phyloP scores from a whole-genome alignment of 2,888 invertebrate species.

The Noctua janthina region DNA sequence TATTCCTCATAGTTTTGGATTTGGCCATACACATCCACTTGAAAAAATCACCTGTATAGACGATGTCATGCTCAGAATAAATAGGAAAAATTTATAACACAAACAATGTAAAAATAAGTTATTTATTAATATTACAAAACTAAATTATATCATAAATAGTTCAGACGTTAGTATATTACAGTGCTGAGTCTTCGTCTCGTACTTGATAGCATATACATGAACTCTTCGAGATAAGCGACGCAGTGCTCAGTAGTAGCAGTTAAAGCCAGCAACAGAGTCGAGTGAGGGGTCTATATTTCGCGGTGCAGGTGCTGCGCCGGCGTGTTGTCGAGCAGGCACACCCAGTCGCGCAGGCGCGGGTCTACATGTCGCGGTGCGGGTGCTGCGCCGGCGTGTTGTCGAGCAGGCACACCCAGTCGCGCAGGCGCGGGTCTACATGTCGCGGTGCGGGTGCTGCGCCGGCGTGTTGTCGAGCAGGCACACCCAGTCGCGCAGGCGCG shows the following conservation, averaged over 20 bases:
- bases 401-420: conserved; percentile 95
- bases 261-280: background rate
- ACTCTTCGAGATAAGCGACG: background rate
- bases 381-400: conserved; percentile 88
- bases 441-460: conserved; percentile 76
- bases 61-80: background rate
- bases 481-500: conserved; percentile 95
- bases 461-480: conserved; percentile 91
- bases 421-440: conserved; percentile 89
- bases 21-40: too few species aligned
- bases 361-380: conserved; percentile 70
- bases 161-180: conserved; percentile 22
- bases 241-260: conserved; percentile 3
- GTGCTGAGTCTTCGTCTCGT: background rate
- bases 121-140: conserved; percentile 29
- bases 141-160: conserved; percentile 1
- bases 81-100: background rate
- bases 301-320: conserved; percentile 79
- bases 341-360: conserved; percentile 95
- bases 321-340: conserved; percentile 91
- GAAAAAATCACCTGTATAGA: too few species aligned
- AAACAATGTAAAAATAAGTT: conserved; percentile 7
- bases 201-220: background rate
- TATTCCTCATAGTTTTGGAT: too few species aligned
- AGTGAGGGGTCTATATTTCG: conserved; percentile 36